Base-by-base conservation (phyloP, 2,113 vertebrate species). In the Trematomus loennbergii region DNA sequence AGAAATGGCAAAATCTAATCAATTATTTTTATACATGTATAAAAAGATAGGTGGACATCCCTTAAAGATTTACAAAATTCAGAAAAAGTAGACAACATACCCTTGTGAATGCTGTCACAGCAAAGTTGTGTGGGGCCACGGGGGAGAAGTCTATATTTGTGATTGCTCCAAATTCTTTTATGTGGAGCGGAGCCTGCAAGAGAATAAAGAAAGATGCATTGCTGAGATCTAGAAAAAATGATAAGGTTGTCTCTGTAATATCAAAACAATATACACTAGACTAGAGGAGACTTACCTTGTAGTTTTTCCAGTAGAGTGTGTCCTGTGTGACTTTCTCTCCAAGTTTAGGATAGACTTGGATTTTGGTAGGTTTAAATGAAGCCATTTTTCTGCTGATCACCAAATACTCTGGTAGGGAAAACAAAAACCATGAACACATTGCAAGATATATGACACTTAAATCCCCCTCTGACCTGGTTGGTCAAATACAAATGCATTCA, bases 141-240 rank as follows among this genome's bases (percentile, higher is more conserved):
- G 95, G 95, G 64, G 97, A 99, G 89, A 98, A 97, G 87, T 98
- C 95, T 3, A 99, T 95, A 89, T 95, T 97, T 65, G 95, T 96
- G 63, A 99, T 59, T 0, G 98, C 96, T 60, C 97, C 98, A 79
- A 98, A 99, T 46, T 99, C 98, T 91, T 99, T 99, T 74, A 99
- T 97, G 91, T 99, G 97, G 76, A 99, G 93, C 17, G 98, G 97
- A 22, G 96, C 93, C 98, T 99, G 83, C 50, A 58, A 77, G 20
- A 68, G 2, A 43, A 52, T 12, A 52, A 65, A 72, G 18, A 86
- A 75, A 74, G 7, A 49, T 12, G 16, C 8, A 43, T 4, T 3
- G 1, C 61, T 52, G 57, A 65, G 36, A 22, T 5, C 40, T 90
- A 46, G 3, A 46, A 61, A 54, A 16, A 12, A 5, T 49, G 15